These are phyloP conservation scores for Lagocephalus sceleratus DNA, from an alignment of 2,797 vertebrate species.

Conservation along the genomic window DNA sequence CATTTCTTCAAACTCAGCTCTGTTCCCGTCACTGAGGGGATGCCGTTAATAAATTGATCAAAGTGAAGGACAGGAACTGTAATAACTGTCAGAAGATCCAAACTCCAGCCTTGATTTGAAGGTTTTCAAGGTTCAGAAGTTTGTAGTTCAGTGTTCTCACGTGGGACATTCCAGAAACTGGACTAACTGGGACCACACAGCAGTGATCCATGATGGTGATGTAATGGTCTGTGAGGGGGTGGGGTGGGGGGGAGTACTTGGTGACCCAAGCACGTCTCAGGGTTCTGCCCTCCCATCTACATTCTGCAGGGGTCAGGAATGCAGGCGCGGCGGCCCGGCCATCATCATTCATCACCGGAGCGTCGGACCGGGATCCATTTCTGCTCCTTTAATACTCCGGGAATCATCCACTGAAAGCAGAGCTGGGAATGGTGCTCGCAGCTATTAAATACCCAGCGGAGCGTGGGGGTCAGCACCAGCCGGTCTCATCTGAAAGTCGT, in stretches of 20 bases:
- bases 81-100: no score
- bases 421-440: no score
- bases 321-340: conserved; percentile 11
- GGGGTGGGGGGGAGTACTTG: conserved; percentile 19
- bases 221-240: conserved; percentile 19
- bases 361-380: conserved; percentile 22
- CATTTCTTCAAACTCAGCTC: neutral
- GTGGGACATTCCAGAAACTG: no score
- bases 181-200: conserved; percentile 21
- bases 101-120: neutral
- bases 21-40: no score
- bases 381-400: neutral
- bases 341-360: conserved; percentile 34
- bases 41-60: no score
- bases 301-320: conserved; percentile 30
- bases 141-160: no score
- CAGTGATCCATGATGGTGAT: conserved; percentile 44
- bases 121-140: no score
- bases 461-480: no score
- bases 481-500: no score
- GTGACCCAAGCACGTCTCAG: conserved; percentile 50
- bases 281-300: conserved; percentile 27
- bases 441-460: no score
- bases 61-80: no score
- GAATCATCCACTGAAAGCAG: no score